A percentile compares a stretch with the other conserved stretches of the same genome.
Evolutionary conservation across 2,797 vertebrate genomes (phyloP).

Genomic region (Phalloptychus januarius): DNA sequence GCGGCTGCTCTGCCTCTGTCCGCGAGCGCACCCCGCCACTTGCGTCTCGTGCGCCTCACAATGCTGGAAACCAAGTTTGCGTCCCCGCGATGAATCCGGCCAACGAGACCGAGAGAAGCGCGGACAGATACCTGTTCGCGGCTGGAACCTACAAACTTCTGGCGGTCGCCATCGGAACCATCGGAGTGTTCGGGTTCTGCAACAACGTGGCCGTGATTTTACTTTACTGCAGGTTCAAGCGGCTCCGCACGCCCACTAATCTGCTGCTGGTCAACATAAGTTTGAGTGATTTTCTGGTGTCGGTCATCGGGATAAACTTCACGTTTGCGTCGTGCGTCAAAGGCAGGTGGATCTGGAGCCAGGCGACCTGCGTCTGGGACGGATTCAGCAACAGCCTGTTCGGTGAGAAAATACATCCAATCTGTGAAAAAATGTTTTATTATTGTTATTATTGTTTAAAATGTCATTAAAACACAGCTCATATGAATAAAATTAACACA

Average conservation of each 20-base stretch:
- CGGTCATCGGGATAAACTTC: constrained; percentile 86
- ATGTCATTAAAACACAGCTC: neutral
- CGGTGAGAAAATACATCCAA: constrained; percentile 77
- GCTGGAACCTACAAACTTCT: constrained; percentile 86
- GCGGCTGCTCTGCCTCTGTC: constrained; percentile 9
- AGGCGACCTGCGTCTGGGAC: constrained; percentile 89
- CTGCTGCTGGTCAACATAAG: constrained; percentile 89
- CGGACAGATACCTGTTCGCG: constrained; percentile 76
- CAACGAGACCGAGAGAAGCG: constrained; percentile 67
- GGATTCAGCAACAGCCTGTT: constrained; percentile 94
- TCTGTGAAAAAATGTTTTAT: neutral
- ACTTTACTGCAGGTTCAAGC: constrained; percentile 86
- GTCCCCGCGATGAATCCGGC: constrained; percentile 75
- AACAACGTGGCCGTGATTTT: constrained; percentile 87
- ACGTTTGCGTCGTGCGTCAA: constrained; percentile 89
- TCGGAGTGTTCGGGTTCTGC: constrained; percentile 86
- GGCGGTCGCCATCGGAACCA: constrained; percentile 85
- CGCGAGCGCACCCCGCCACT: neutral
- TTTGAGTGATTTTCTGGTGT: constrained; percentile 88
- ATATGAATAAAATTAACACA: neutral
- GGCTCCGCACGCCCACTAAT: constrained; percentile 87
- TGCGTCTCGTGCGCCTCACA: constrained; percentile 20
- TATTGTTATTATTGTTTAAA: too few species aligned
- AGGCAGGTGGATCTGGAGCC: constrained; percentile 88
- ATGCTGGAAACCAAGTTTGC: constrained; percentile 71